Evolutionary conservation across 2,113 vertebrate genomes (phyloP).

Genomic region (Nyctereutes procyonoides): DNA sequence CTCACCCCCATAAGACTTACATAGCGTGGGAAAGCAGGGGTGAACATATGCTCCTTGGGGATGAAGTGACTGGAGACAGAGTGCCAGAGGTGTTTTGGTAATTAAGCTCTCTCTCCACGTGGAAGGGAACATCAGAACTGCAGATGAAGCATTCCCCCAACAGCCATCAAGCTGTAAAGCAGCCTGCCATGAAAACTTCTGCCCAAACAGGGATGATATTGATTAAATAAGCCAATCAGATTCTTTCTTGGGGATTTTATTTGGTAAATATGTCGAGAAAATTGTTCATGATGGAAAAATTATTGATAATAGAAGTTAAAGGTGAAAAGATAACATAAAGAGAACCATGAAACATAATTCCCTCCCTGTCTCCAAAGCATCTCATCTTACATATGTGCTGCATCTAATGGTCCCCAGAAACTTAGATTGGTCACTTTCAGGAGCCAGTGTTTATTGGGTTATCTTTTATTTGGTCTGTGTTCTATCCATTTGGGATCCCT

Average conservation of each 20-base stretch:
- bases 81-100: not conserved
- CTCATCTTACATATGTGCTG: not conserved
- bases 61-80: not conserved
- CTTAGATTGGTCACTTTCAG: not conserved
- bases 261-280: not conserved
- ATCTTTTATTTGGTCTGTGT: slow-evolving; percentile 21
- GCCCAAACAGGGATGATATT: not conserved
- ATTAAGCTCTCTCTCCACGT: not conserved
- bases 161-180: not conserved
- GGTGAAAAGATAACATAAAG: not conserved
- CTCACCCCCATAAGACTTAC: not conserved
- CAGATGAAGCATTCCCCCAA: not conserved
- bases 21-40: not conserved
- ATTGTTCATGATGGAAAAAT: not conserved
- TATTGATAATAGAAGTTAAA: slow-evolving; percentile 2
- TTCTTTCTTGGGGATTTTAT: slow-evolving; percentile 4
- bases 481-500: not conserved
- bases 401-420: not conserved
- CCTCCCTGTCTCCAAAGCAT: not conserved
- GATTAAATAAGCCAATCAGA: slow-evolving; percentile 5
- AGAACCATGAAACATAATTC: not conserved
- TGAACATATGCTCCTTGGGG: not conserved
- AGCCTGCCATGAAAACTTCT: not conserved
- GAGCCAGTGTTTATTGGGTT: not conserved
- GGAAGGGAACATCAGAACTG: not conserved